Base-by-base conservation (phyloP, 92 coral and sea anemone species). In the Epizoanthus ramosus region DNA sequence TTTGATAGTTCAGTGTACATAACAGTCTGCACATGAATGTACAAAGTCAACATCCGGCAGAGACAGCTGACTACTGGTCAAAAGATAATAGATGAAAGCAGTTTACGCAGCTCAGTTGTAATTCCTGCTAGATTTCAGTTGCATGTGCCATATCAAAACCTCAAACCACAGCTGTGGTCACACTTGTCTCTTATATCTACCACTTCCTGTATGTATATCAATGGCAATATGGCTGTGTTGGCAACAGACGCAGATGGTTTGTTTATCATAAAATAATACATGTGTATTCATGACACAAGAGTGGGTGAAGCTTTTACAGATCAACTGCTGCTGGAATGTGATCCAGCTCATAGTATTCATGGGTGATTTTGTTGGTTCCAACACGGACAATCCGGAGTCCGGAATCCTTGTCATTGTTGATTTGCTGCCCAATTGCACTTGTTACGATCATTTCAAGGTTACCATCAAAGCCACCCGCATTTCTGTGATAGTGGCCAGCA, bases 401-500 rank as follows among this genome's bases (percentile, higher is more conserved):
- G 0, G 94, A 94, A 72, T 91, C 98, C 84, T 94, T 94, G 75
- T 97, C 98, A 57, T 97, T 85, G 56, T 90, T 85, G 33, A 97
- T 92, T 71, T 94, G 99, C 59, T 91, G 92, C 22, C 99, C 99
- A 79, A 97, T 79, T 8, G 99, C 99, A 85, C 99, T 97, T 1
- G 99, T 97, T 28, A 93, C 98, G 59, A 97, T 86, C 97, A 97
- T 92, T 87, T 97, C 98, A 39, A 97, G 73, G 52, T 89, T 92
- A 5, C 91, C 97, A 83, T 90, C 91, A 87, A 94, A 89, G 10
- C 98, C 99, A 53, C 99, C 99, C 18, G 99, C 99, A 87, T 97
- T 97, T 71, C 94, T 81, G 83, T 97, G 99, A 67, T 97, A 97
- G 83, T 97, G 99, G 60, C 99, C 99, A 10, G 99, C 99, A 90